Base-by-base conservation (phyloP, 2,113 vertebrate species). In the Pelodiscus sinensis region DNA sequence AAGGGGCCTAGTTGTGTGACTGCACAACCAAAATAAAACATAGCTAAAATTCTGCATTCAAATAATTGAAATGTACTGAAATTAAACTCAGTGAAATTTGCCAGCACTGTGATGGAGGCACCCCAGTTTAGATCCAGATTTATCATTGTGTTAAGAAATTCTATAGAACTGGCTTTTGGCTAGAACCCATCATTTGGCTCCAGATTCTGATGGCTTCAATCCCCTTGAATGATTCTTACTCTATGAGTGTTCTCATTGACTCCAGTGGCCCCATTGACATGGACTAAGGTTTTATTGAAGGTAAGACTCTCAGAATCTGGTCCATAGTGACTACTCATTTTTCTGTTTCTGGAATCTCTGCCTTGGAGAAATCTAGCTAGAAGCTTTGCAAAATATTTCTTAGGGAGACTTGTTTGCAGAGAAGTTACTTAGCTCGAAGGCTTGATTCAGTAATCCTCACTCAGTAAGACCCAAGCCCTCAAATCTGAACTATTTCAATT, bases 401-500 rank as follows among this genome's bases (percentile, higher is more conserved):
- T 83, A 13, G 85, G 94, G 73, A 89, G 77, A 91, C 84, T 44
- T 93, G 4, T 85, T 55, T 81, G 86, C 79, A 96, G 88, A 84
- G 84, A 91, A 94, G 90, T 91, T 87, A 87, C 44, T 77, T 86
- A 92, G 65, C 91, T 95, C 89, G 94, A 97, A 96, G 84, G 25
- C 80, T 83, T 71, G 71, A 90, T 77, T 52, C 84, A 87, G 19
- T 92, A 96, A 93, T 92, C 82, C 22, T 85, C 3, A 21, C 12
- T 55, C 78, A 90, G 8, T 88, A 95, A 91, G 77, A 86, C 90
- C 54, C 38, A 93, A 14, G 31, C 82, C 96, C 82, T 94, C 94
- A 95, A 96, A 87, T 95, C 92, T 96, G 94, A 84, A 82, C 50
- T 82, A 27, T 84, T 82, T 96, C 93, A 95, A 81, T 24, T 91